Base-by-base conservation (phyloP, 1,140 invertebrate species). In the Muscidifurax raptorellus region DNA sequence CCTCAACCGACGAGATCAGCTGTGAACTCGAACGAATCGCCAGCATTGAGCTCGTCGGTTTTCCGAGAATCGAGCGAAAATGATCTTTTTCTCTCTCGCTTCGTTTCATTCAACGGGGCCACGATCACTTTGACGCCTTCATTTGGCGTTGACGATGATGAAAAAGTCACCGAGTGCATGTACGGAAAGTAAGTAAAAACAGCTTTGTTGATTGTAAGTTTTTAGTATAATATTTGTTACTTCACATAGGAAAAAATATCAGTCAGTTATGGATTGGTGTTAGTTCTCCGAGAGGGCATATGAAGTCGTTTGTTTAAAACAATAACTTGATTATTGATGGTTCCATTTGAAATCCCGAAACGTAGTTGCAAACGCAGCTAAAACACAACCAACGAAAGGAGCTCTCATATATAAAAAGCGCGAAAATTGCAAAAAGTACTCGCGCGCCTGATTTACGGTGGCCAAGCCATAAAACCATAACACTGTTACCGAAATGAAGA, bases 401-500 rank as follows among this genome's bases (percentile, higher is more conserved):
- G 32, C 1, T 6, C 27, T 52, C 27, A 75, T 77, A 85, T 74
- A 84, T 86, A 90, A 90, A 91, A 91, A 90, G 87, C 84, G 88
- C 86, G 87, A 90, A 90, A 90, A 76, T 59, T 86, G 86, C 87
- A 88, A 89, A 90, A 90, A 90, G 88, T 59, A n/a, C 85, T 79
- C 67, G 74, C 75, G 80, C 78, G 86, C 66, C 85, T 92, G 88
- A 92, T 92, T 91, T 91, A 92, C 89, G 90, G 86, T 32, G 59
- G 85, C 30, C n/a, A 71, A 44, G 44, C 88, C 86, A 87, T 91
- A 92, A 92, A 91, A 83, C 86, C 88, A 88, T 91, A 90, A 92
- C 90, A 89, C 87, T 89, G 89, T 92, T 91, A 91, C 89, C 87
- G 88, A 91, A 90, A 91, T 91, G 89, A 91, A 91, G 90, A 90